Evolutionary conservation across 2,797 vertebrate species (phyloP).

Genomic region (Halcyon badia): DNA sequence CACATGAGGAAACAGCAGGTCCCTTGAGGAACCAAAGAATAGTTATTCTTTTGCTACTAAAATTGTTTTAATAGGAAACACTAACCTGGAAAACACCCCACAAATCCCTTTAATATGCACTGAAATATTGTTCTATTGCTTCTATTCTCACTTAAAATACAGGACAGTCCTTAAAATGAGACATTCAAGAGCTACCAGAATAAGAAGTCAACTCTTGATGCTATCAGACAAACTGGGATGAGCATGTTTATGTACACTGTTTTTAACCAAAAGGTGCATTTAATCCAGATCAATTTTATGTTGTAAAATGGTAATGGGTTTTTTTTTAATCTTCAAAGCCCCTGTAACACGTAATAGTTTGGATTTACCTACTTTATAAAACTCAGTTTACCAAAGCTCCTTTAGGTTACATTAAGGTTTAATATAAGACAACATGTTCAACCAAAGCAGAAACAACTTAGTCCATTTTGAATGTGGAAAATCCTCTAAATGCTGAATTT

Average conservation of each 20-base stretch:
- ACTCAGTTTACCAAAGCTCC: neutral
- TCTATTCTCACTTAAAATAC: neutral
- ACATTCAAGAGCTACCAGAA: neutral
- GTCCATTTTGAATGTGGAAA: neutral
- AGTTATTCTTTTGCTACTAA: neutral
- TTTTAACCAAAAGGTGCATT: neutral
- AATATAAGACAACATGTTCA: neutral
- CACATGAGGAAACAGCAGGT: neutral
- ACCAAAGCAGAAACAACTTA: neutral
- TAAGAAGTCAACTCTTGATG: neutral
- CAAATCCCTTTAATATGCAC: neutral
- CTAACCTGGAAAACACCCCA: neutral
- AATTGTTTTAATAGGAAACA: neutral
- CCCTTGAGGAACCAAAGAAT: neutral
- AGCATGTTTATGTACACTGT: neutral
- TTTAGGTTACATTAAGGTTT: slow-evolving; percentile 9
- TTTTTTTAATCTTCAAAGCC: neutral
- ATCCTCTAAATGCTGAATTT: neutral
- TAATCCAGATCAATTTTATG: neutral
- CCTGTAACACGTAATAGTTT: too few relatives aligned
- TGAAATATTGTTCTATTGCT: neutral
- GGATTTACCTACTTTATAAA: too few relatives aligned
- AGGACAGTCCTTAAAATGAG: neutral
- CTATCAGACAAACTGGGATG: neutral
- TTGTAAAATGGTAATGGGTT: neutral